phyloP scores from a whole-genome alignment of 1,140 invertebrate genomes.

The Caenorhabditis remanei region DNA sequence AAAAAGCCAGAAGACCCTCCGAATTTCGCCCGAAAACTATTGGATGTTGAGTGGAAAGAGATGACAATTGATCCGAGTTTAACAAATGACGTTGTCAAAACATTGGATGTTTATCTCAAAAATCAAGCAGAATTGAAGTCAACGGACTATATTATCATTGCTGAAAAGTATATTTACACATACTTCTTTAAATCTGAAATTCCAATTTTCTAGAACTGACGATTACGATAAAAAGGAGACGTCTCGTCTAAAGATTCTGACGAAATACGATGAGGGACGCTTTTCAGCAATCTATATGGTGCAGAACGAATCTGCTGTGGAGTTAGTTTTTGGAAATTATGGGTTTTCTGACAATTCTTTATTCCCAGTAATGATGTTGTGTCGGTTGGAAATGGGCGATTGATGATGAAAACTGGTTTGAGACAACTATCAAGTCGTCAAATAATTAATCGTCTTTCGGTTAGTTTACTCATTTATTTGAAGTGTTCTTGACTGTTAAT shows the following conservation, averaged over 20 bases:
- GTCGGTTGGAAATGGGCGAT: constrained; percentile 10
- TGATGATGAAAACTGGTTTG: constrained; percentile 35
- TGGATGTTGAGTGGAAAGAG: constrained; percentile 26
- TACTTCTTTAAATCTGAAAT: too few species aligned
- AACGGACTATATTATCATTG: constrained; percentile 8
- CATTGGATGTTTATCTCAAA: constrained; percentile 13
- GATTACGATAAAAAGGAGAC: constrained; percentile 20
- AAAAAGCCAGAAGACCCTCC: constrained; percentile 40
- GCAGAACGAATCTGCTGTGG: constrained; percentile 35
- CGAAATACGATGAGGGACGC: constrained; percentile 19
- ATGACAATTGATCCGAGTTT: neutral
- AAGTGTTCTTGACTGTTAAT: neutral
- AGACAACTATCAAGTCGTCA: constrained; percentile 9
- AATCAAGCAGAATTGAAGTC: constrained; percentile 19
- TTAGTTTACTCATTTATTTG: neutral
- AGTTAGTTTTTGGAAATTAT: neutral
- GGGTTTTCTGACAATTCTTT: neutral
- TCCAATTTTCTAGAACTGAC: constrained; percentile 1
- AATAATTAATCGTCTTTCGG: constrained; percentile 27
- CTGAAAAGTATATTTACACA: constrained; percentile 1
- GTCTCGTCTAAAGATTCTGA: constrained; percentile 32
- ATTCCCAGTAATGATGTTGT: constrained; percentile 8
- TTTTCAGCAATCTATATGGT: constrained; percentile 43
- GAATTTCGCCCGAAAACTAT: neutral
- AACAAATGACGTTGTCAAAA: neutral